Evolutionary conservation across 2,797 vertebrate genomes (phyloP), one percentile per base, ranked within the genome.

Genomic region (Antrozous pallidus): DNA sequence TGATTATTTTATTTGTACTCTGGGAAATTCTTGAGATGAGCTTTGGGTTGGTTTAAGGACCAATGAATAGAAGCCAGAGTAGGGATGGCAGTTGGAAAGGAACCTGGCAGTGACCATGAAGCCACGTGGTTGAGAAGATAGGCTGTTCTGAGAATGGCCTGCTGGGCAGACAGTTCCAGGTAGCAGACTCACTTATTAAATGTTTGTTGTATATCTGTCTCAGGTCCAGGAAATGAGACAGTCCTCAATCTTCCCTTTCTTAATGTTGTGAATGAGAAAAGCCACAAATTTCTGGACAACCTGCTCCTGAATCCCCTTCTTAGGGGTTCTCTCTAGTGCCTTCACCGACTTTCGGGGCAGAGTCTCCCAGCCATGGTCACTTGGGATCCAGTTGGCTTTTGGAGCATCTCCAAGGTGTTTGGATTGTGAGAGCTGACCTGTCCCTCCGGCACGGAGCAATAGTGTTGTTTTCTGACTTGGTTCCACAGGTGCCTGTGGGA

Each of bases 381-480:
- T 79, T 88, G 36, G 47, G 18, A 40, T 79, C 24, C 33, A 54
- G 45, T 71, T 83, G 77, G 11, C 24, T 63, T 17, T 75, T 42
- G 84, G 67, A 75, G 56, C 33, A 42, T 54, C 42, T 91, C 12
- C 47, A 12, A 80, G 22, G 33, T 28, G 51, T 91, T 56, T 47
- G 17, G 31, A 40, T 71, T 67, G 5, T 67, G 70, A 75, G 54
- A 40, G 8, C 40, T 70, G 49, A 36, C 22, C 69, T 77, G n/a
- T 90, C 40, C 51, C 6, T 81, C 31, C 49, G 73, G 13, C 17
- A 31, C 24, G 69, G 45, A 31, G 54, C 28, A 54, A 14, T 14
- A 42, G 20, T 75, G 24, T 58, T 81, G 74, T 31, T 95, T 95
- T 87, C 45, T 90, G 45, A 24, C 71, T 86, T 82, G 84, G 18